phyloP scores from a whole-genome alignment of 2,888 invertebrate genomes.

The Pachliopta kotzebuea region DNA sequence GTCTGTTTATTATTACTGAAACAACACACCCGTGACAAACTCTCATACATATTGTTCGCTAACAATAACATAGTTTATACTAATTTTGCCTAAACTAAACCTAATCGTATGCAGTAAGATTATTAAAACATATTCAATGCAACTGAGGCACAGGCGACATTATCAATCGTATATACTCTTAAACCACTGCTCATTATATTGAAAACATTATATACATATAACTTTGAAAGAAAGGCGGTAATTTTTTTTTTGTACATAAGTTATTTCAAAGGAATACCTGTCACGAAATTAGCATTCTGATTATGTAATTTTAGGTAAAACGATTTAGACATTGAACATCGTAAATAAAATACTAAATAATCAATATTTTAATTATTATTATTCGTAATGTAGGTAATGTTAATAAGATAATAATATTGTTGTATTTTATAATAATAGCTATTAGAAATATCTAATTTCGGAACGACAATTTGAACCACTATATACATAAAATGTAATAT shows the following conservation, averaged over 20 bases:
- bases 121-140: slow-evolving; percentile 32
- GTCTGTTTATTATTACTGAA: slow-evolving; percentile 60
- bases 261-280: background rate
- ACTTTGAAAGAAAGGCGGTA: slow-evolving; percentile 38
- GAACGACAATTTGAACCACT: slow-evolving; percentile 45
- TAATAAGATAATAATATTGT: slow-evolving; percentile 1
- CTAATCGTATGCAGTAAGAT: slow-evolving; percentile 60
- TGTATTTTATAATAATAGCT: slow-evolving; percentile 8
- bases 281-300: background rate
- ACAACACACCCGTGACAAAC: slow-evolving; percentile 57
- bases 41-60: slow-evolving; percentile 55
- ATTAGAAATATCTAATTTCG: slow-evolving; percentile 43
- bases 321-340: background rate
- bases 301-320: background rate
- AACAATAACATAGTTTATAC: slow-evolving; percentile 63
- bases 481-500: slow-evolving; percentile 46
- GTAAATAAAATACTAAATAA: background rate
- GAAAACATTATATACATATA: slow-evolving; percentile 73
- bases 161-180: slow-evolving; percentile 42
- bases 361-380: background rate
- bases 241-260: slow-evolving; percentile 41
- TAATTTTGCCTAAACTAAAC: slow-evolving; percentile 69
- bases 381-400: slow-evolving; percentile 7
- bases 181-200: slow-evolving; percentile 43
- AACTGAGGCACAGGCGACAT: slow-evolving; percentile 31